Base-by-base conservation (phyloP, 2,797 vertebrate species). In the Syngnathus rostellatus region DNA sequence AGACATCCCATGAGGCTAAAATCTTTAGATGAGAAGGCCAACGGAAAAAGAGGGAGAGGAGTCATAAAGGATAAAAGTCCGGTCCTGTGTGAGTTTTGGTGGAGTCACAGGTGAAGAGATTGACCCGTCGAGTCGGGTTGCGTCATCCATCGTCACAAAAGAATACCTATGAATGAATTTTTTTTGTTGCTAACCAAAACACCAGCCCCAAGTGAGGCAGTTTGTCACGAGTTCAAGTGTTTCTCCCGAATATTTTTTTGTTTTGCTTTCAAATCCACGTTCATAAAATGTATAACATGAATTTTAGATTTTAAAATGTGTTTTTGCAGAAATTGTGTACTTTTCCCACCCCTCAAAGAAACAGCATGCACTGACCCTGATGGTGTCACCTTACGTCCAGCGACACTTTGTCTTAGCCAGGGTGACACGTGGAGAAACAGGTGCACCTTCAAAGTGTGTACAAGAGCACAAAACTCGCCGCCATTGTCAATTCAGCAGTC, bases 371-470 rank as follows among this genome's bases (percentile, higher is more conserved):
- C 16, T 59, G 57, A 59, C 17, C 57, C 68, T 14, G 2, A 41
- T 58, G 51, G 71, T 75, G 77, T 73, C 51, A 72, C 63, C 70
- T 72, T 68, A 51, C 63, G 31, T 31, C 3, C 64, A 59, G 67
- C 66, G 16, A n/a, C 8, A 2, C 37, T 59, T 59, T 57, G 50
- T 46, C 64, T 65, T 64, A 46, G 68, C 38, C 55, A 54, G 68
- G 62, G 59, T 54, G 66, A 41, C 50, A 71, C 25, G 65, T 51
- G 66, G 53, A 73, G 58, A 74, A 84, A 77, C 81, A 87, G 83
- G 82, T 86, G 84, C 72, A 57, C 71, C 71, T 73, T 82, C 70
- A 80, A 77, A 72, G 72, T 72, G 66, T 40, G 57, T 8, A 59
- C 17, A 17, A 9, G 11, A 57, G 55, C 25, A 17, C 25, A 37